Conservation (phyloP, 2,113 vertebrate species). For the Elanus axillaris region DNA sequence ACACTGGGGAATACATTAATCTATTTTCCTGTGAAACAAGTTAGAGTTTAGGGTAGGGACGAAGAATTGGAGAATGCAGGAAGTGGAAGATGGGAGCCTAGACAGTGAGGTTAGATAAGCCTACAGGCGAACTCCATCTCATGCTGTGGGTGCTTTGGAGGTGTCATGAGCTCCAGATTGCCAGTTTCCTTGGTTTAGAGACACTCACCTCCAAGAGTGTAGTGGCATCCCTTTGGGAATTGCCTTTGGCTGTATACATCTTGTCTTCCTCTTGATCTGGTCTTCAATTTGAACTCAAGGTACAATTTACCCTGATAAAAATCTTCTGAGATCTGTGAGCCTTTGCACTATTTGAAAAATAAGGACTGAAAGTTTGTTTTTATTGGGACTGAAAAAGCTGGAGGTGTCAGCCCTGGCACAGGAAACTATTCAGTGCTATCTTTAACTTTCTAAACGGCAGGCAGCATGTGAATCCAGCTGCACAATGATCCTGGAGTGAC, state of each 20-base stretch:
- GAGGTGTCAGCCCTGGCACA: not conserved
- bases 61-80: not conserved
- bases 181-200: not conserved
- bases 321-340: not conserved
- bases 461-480: not conserved
- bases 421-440: not conserved
- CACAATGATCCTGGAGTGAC: not conserved
- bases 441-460: not conserved
- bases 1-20: not conserved
- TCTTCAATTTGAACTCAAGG: not conserved
- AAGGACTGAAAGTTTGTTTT: not conserved
- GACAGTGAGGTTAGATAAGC: not conserved
- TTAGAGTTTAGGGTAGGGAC: not conserved
- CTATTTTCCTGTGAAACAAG: not conserved
- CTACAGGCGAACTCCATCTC: not conserved
- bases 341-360: not conserved
- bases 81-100: not conserved
- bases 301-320: not conserved
- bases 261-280: not conserved
- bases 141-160: not conserved
- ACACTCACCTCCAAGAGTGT: not conserved
- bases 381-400: not conserved
- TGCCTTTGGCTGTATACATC: not conserved
- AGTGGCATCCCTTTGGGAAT: not conserved
- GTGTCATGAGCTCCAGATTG: not conserved